phyloP scores from a whole-genome alignment of 92 coral and sea anemone genomes.

The Siderastrea radians region DNA sequence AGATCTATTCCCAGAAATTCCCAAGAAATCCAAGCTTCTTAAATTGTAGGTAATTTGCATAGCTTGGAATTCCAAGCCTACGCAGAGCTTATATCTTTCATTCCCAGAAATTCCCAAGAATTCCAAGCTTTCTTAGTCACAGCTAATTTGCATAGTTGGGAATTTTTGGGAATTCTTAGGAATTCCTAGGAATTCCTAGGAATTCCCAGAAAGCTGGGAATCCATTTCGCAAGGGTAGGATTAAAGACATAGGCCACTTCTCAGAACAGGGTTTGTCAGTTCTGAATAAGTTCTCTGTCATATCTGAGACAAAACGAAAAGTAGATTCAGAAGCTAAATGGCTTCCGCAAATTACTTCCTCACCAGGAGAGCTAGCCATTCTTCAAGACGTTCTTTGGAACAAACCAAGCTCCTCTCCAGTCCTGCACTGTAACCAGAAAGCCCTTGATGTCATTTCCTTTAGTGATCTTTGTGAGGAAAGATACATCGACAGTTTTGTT shows the following conservation, averaged over 20 bases:
- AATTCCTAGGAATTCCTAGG: no score
- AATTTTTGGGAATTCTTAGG: no score
- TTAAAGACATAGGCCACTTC: slow-evolving; percentile 49
- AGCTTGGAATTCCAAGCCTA: no score
- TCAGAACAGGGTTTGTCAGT: slow-evolving; percentile 49
- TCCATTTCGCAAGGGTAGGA: no score
- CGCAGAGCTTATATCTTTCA: no score
- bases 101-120: no score
- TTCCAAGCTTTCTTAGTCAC: no score
- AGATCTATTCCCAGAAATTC: no score
- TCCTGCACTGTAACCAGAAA: slow-evolving; percentile 39
- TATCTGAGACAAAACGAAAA: slow-evolving; percentile 12
- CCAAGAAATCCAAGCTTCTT: no score
- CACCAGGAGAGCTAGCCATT: slow-evolving; percentile 1
- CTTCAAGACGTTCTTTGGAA: slow-evolving; percentile 56
- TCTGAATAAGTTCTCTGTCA: slow-evolving; percentile 38
- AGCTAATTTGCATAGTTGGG: no score
- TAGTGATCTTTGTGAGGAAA: slow-evolving; percentile 51
- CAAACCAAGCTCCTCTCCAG: slow-evolving; percentile 16
- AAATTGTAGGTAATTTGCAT: no score
- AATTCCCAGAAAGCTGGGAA: no score
- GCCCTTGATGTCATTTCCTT: slow-evolving; percentile 54
- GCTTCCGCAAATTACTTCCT: slow-evolving; percentile 29
- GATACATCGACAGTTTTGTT: slow-evolving; percentile 61
- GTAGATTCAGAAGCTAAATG: slow-evolving; percentile 58